Conservation (phyloP, 2,888 invertebrate genomes). For the Erynnis tages region DNA sequence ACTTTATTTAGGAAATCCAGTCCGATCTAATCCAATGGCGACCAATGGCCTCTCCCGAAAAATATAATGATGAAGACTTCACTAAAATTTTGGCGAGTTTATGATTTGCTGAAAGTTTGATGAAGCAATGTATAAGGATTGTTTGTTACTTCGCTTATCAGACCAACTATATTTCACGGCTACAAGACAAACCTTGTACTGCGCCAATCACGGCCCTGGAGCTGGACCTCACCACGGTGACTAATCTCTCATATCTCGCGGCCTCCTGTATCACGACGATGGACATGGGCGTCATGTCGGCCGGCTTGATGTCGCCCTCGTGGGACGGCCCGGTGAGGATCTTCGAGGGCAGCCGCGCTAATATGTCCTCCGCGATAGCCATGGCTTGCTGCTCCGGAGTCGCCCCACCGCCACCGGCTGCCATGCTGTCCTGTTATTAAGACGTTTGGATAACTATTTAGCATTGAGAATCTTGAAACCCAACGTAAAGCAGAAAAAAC, state of each 20-base stretch:
- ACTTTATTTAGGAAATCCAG: too few relatives aligned
- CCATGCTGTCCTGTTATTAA: conserved; percentile 81
- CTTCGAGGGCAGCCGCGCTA: conserved; percentile 87
- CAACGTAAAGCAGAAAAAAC: too few relatives aligned
- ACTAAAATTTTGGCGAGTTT: too few relatives aligned
- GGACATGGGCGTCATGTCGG: conserved; percentile 94
- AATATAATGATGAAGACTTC: too few relatives aligned
- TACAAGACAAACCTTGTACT: conserved; percentile 87
- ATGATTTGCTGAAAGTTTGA: too few relatives aligned
- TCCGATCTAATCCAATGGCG: too few relatives aligned
- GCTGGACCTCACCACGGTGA: conserved; percentile 87
- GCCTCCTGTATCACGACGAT: conserved; percentile 95
- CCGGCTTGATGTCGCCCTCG: conserved; percentile 87
- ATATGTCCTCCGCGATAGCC: conserved; percentile 89
- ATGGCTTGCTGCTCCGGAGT: conserved; percentile 91
- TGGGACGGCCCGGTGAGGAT: conserved; percentile 84
- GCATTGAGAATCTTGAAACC: too few relatives aligned
- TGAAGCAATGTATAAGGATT: too few relatives aligned
- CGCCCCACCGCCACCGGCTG: conserved; percentile 81
- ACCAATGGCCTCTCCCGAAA: too few relatives aligned
- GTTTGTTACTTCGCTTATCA: too few relatives aligned
- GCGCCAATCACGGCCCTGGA: conserved; percentile 91
- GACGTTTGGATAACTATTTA: too few relatives aligned
- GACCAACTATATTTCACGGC: too few relatives aligned
- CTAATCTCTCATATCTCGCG: conserved; percentile 88